Conservation (phyloP, 2,797 vertebrate species). For the Parauchenoglanis ngamensis region DNA sequence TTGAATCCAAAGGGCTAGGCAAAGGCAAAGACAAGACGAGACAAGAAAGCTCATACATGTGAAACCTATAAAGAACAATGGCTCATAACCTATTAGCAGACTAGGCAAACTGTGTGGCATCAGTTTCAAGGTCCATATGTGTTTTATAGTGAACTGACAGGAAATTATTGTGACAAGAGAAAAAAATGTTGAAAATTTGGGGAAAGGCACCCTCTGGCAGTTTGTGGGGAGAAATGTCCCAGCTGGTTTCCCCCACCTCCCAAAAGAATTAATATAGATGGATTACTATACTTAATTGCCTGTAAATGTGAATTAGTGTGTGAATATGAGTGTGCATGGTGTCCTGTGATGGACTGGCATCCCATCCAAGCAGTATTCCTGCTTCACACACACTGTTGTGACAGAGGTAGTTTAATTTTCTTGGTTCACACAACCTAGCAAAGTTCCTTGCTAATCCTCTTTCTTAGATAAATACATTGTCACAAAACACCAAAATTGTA, state of each 20-base stretch:
- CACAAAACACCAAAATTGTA: not conserved
- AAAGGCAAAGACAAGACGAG: too few relatives aligned
- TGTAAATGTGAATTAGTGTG: not conserved
- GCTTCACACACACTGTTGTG: not conserved
- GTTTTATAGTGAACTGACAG: not conserved
- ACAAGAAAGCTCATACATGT: not conserved
- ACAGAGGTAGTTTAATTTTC: not conserved
- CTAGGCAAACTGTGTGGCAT: not conserved
- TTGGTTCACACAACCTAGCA: not conserved
- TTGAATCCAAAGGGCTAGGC: too few relatives aligned
- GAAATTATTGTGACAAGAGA: not conserved
- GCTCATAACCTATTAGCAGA: not conserved
- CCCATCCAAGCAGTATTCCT: not conserved
- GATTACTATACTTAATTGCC: not conserved
- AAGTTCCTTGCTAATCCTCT: not conserved
- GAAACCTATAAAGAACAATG: not conserved
- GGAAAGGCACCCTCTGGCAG: not conserved
- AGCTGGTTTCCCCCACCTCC: not conserved
- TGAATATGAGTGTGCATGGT: not conserved
- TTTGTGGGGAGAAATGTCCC: not conserved
- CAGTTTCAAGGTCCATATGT: not conserved
- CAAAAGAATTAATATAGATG: not conserved
- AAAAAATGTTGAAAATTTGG: not conserved
- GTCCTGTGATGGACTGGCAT: not conserved
- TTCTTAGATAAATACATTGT: not conserved